Evolutionary conservation across 1,140 invertebrate species (phyloP).

Genomic region (Drosophila pseudoananassae): DNA sequence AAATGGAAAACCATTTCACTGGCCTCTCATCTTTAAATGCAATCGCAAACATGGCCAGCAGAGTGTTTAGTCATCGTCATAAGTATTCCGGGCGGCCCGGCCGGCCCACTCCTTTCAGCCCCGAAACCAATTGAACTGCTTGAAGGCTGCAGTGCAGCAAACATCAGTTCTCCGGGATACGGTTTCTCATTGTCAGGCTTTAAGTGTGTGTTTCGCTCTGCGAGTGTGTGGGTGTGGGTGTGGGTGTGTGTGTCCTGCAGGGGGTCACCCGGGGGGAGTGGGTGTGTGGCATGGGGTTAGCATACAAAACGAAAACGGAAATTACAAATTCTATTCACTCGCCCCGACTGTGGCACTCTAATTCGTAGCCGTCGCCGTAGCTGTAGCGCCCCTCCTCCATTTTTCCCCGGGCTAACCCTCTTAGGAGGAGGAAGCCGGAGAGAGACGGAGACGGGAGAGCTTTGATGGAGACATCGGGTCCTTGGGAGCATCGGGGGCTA

Average conservation of each 20-base stretch:
- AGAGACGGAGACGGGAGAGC: constrained; percentile 23
- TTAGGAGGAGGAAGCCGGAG: constrained; percentile 18
- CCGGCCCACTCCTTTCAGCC: background rate
- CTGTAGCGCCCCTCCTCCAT: background rate
- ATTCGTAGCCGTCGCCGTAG: constrained; percentile 42
- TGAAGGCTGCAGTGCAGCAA: constrained; percentile 37
- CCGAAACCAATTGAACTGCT: constrained; percentile 43
- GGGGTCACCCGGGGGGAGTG: background rate
- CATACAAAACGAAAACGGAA: constrained; percentile 78
- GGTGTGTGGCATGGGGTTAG: constrained; percentile 42
- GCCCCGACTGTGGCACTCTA: constrained; percentile 68
- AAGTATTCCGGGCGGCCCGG: constrained; percentile 25
- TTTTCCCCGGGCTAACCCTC: constrained; percentile 11
- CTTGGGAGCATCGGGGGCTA: background rate
- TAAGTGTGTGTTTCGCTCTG: constrained; percentile 22
- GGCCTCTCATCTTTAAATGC: constrained; percentile 63
- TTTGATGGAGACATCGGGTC: constrained; percentile 39
- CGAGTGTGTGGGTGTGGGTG: background rate
- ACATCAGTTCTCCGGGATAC: constrained; percentile 13
- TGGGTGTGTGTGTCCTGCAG: constrained; percentile 1
- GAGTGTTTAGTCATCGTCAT: constrained; percentile 47
- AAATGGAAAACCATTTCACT: constrained; percentile 48
- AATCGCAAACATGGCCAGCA: constrained; percentile 46
- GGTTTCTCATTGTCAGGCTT: constrained; percentile 39
- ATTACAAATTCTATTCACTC: constrained; percentile 81